Base-by-base conservation (phyloP, 2,113 vertebrate genomes). In the Rhinichthys klamathensis region DNA sequence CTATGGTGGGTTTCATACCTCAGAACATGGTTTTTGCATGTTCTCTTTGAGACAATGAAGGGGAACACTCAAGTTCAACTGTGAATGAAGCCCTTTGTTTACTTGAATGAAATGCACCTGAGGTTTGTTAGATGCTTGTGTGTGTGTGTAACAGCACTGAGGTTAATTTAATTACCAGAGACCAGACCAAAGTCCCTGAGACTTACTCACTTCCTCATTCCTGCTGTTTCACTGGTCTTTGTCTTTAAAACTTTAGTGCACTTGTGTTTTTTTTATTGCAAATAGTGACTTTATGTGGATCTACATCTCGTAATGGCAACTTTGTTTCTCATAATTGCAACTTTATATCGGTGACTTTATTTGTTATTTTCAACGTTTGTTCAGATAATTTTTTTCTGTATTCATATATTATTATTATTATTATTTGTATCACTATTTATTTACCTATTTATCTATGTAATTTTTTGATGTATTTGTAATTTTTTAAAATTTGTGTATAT, bases 181-280 rank as follows among this genome's bases (percentile, higher is more conserved):
- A 63, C 54, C 21, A 49, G 25, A 30, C 16, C 76, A 41, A 79
- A 80, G 74, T 74, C 25, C n/a, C 82, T 32, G 56, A n/a, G 54
- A 30, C 38, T 69, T 54, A 18, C 25, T 83, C 18, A 86, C 46
- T 83, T 87, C 81, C 74, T 83, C 73, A 30, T 76, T 76, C 25
- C 25, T 51, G 11, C 46, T 27, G n/a, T 76, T 75, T 27, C 15
- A 23, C 35, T 41, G 63, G 21, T 70, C 67, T 70, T 70, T 38
- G 67, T 75, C 44, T 49, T 15, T 74, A 44, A 25, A 27, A 49
- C 12, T 30, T 30, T 13, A 46, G 72, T 51, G 72, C 51, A 11
- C 67, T 69, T 69, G 67, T 69, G 67, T 69, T 21, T 69, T 21
- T 27, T 15, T 67, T 30, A 67, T 67, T 35, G 8, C 5, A 38